Evolutionary conservation across 2,113 vertebrate species (phyloP).

Genomic region (Channa maculata): DNA sequence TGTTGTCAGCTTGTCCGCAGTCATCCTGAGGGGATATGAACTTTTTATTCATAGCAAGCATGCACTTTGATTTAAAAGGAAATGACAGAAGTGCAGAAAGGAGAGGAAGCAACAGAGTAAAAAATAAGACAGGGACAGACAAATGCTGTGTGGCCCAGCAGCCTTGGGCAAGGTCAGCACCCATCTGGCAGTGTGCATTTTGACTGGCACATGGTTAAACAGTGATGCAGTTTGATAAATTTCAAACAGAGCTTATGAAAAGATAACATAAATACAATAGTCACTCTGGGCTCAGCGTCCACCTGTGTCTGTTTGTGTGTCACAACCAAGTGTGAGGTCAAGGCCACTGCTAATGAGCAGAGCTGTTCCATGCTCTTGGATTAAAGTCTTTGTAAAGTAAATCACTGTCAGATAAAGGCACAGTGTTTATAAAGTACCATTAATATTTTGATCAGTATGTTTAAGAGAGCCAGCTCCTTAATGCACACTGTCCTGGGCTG

Average conservation of each 20-base stretch:
- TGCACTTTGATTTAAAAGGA: conserved; percentile 82
- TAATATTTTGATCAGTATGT: conserved; percentile 93
- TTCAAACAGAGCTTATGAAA: conserved; percentile 93
- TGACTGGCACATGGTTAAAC: conserved; percentile 92
- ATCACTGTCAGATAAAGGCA: conserved; percentile 88
- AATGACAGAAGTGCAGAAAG: conserved; percentile 58
- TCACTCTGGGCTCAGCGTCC: conserved; percentile 85
- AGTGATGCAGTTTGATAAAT: conserved; percentile 97
- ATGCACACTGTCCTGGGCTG: conserved; percentile 87
- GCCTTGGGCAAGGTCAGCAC: conserved; percentile 87
- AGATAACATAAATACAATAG: conserved; percentile 91
- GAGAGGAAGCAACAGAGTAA: not conserved
- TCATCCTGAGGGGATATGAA: conserved; percentile 70
- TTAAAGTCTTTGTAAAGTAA: conserved; percentile 89
- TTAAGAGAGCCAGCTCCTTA: conserved; percentile 90
- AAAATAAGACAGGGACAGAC: conserved; percentile 17
- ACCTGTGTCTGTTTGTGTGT: conserved; percentile 85
- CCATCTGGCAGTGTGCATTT: conserved; percentile 89
- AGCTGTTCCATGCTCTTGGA: conserved; percentile 83
- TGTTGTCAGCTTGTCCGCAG: conserved; percentile 86
- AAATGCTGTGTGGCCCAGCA: conserved; percentile 82
- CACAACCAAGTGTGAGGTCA: conserved; percentile 88
- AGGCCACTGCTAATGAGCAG: conserved; percentile 88
- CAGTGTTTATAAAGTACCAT: conserved; percentile 86
- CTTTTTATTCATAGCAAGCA: conserved; percentile 83